A percentile compares a stretch with the other conserved stretches of the same genome.
Evolutionary conservation across 2,888 invertebrate genomes (phyloP).

Genomic region (Diarsia brunnea): DNA sequence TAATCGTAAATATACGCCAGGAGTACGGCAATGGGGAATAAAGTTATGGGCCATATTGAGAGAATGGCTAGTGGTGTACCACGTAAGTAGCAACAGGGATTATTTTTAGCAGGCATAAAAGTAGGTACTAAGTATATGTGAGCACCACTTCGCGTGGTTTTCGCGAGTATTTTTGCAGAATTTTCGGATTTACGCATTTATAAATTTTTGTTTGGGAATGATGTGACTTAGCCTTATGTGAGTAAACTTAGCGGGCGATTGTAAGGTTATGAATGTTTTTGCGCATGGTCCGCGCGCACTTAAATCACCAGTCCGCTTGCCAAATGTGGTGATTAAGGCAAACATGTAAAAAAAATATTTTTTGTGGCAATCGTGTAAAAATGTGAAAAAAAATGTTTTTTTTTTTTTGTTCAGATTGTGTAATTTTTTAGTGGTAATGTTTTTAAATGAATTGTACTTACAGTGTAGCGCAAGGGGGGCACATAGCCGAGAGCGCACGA

Average conservation of each 20-base stretch:
- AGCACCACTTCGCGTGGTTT: conserved; percentile 25
- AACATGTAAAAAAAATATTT: neutral
- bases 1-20: conserved; percentile 68
- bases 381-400: neutral
- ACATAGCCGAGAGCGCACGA: conserved; percentile 90
- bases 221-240: neutral
- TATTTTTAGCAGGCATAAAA: conserved; percentile 44
- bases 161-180: conserved; percentile 3
- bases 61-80: conserved; percentile 54
- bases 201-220: neutral
- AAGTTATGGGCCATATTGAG: conserved; percentile 65
- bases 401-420: neutral
- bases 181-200: conserved; percentile 6
- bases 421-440: conserved; percentile 14
- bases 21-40: conserved; percentile 65
- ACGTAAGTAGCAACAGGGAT: conserved; percentile 50
- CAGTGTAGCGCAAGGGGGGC: conserved; percentile 90
- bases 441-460: conserved; percentile 76
- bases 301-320: conserved; percentile 38
- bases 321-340: conserved; percentile 39
- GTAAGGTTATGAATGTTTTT: conserved; percentile 8
- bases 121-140: conserved; percentile 30
- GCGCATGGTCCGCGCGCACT: neutral
- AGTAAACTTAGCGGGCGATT: neutral
- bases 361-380: neutral